Evolutionary conservation across 92 coral and sea anemone genomes (phyloP).

Genomic region (Muricea muricata): DNA sequence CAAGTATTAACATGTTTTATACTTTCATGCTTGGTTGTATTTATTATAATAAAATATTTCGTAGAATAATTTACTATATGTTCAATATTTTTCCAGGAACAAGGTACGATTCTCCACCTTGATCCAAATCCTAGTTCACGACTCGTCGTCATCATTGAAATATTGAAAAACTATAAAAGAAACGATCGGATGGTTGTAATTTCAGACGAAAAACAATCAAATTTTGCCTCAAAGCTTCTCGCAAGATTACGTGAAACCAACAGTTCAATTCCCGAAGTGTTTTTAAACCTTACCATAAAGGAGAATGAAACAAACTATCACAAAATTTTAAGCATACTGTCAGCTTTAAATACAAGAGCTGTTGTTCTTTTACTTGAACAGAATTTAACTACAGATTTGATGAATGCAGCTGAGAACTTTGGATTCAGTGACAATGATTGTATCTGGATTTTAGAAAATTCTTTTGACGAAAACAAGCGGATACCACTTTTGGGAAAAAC

Average conservation of each 20-base stretch:
- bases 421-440: slow-evolving; percentile 13
- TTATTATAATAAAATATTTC: no score
- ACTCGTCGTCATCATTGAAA: neutral
- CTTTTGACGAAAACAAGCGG: neutral
- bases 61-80: no score
- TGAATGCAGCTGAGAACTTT: neutral
- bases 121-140: neutral
- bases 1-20: no score
- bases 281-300: neutral
- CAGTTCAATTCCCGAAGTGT: neutral
- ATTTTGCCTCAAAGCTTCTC: neutral
- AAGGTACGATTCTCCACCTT: neutral
- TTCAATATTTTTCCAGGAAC: slow-evolving; percentile 15
- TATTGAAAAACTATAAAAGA: slow-evolving; percentile 8
- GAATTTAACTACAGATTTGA: neutral
- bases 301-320: neutral
- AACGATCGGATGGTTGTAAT: slow-evolving; percentile 14
- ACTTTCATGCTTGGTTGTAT: no score
- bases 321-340: neutral
- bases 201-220: slow-evolving; percentile 4
- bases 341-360: neutral
- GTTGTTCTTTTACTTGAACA: slow-evolving; percentile 3
- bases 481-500: slow-evolving; percentile 10
- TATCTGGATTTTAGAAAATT: slow-evolving; percentile 14
- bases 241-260: neutral